Conservation (phyloP, 1,140 invertebrate genomes). For the Eciton burchellii region DNA sequence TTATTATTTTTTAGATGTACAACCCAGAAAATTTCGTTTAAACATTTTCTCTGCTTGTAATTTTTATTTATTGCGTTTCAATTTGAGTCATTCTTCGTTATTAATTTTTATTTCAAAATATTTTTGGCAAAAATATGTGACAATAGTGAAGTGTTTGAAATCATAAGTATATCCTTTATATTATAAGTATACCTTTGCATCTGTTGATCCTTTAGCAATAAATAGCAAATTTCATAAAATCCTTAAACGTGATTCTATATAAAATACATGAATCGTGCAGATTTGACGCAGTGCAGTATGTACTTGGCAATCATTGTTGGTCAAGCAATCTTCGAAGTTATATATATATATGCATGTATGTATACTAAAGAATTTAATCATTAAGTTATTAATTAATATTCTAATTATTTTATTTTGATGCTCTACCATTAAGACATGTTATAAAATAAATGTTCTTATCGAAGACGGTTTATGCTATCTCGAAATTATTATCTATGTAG, state of each 20-base stretch:
- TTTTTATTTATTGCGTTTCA: background rate
- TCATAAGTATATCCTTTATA: constrained; percentile 5
- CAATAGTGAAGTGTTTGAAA: background rate
- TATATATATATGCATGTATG: background rate
- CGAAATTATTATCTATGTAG: constrained; percentile 33
- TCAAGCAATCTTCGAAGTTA: background rate
- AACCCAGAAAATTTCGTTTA: constrained; percentile 21
- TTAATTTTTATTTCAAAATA: no score
- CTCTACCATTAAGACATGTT: background rate
- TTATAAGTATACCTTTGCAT: constrained; percentile 5
- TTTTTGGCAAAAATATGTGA: background rate
- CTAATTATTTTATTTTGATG: constrained; percentile 21
- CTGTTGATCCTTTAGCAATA: background rate
- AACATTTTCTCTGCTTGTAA: background rate
- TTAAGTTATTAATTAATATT: background rate
- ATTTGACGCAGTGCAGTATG: background rate
- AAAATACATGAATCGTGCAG: constrained; percentile 7
- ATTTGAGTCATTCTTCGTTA: constrained; percentile 13
- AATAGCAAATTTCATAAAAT: constrained; percentile 12
- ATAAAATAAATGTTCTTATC: background rate
- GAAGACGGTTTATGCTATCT: background rate
- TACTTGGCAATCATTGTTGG: background rate
- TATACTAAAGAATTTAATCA: constrained; percentile 3
- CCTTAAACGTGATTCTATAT: background rate
- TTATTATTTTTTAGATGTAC: constrained; percentile 46